These are phyloP conservation scores for Trichoplusia ni DNA, from an alignment of 1,140 invertebrate species.

Conservation along the genomic window DNA sequence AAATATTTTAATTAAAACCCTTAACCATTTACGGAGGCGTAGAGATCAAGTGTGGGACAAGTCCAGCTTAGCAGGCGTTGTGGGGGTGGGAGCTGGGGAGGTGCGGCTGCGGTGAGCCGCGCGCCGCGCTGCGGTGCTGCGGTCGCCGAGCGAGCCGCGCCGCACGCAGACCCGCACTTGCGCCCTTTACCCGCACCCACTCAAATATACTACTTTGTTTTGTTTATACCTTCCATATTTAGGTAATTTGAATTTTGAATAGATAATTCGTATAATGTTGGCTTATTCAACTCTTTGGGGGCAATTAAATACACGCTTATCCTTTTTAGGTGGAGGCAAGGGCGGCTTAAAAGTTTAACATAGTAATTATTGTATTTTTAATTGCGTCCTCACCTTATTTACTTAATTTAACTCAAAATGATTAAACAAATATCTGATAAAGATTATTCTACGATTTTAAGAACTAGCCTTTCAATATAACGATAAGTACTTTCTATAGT, in stretches of 20 bases:
- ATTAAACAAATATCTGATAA: too few species aligned
- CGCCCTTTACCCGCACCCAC: conserved; percentile 29
- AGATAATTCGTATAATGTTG: not conserved
- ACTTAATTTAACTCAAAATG: too few species aligned
- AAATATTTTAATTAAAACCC: conserved; percentile 31
- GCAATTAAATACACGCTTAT: not conserved
- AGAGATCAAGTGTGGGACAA: conserved; percentile 45
- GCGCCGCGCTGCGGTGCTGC: conserved; percentile 43
- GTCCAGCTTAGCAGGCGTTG: conserved; percentile 51
- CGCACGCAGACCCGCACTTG: conserved; percentile 35
- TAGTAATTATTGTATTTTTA: not conserved
- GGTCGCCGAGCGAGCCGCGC: conserved; percentile 43
- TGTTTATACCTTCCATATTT: conserved; percentile 30
- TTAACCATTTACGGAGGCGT: conserved; percentile 17
- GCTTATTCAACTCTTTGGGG: not conserved
- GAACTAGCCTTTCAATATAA: too few species aligned
- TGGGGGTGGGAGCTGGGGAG: conserved; percentile 25
- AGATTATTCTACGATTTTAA: too few species aligned
- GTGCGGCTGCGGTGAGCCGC: conserved; percentile 45
- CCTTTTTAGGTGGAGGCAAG: not conserved
- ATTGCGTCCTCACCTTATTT: not conserved
- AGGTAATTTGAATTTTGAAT: conserved; percentile 1
- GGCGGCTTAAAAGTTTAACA: not conserved
- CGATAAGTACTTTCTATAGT: too few species aligned
- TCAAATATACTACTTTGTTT: conserved; percentile 28